These are phyloP conservation scores for Meganola albula DNA, from an alignment of 2,888 invertebrate species.

Conservation along the genomic window DNA sequence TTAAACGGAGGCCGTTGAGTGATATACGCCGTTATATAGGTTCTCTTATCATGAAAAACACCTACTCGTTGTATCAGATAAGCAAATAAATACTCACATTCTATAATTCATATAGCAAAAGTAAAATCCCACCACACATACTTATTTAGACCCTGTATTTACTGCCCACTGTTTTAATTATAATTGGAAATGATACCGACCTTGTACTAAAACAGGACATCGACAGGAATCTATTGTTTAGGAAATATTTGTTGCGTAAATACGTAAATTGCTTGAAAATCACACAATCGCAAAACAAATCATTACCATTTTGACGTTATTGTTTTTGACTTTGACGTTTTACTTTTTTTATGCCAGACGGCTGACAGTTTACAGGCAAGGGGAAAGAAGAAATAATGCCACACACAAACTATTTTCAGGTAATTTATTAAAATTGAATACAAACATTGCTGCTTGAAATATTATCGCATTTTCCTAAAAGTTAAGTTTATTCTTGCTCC, in stretches of 20 bases:
- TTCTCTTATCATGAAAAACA: slow-evolving; percentile 57
- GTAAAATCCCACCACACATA: too few species aligned
- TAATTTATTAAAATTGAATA: neutral
- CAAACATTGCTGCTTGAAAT: slow-evolving; percentile 4
- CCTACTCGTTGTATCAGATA: slow-evolving; percentile 48
- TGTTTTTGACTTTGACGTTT: slow-evolving; percentile 25
- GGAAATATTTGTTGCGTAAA: too few species aligned
- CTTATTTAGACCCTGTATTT: too few species aligned
- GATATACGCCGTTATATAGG: slow-evolving; percentile 63
- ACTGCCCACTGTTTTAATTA: too few species aligned
- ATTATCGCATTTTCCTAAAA: slow-evolving; percentile 71
- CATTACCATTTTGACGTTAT: too few species aligned
- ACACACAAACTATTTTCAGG: neutral
- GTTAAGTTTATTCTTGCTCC: slow-evolving; percentile 82
- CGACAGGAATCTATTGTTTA: slow-evolving; percentile 3
- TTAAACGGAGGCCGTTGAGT: slow-evolving; percentile 61
- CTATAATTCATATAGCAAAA: too few species aligned
- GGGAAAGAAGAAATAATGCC: slow-evolving; percentile 18
- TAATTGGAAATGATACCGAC: too few species aligned
- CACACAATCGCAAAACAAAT: slow-evolving; percentile 24
- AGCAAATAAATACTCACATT: slow-evolving; percentile 44
- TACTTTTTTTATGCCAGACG: slow-evolving; percentile 18
- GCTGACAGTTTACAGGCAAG: slow-evolving; percentile 8
- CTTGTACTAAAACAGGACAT: too few species aligned
- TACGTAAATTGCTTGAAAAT: too few species aligned